Base-by-base conservation (phyloP, 2,797 vertebrate species). In the Acestrorhynchus altus region DNA sequence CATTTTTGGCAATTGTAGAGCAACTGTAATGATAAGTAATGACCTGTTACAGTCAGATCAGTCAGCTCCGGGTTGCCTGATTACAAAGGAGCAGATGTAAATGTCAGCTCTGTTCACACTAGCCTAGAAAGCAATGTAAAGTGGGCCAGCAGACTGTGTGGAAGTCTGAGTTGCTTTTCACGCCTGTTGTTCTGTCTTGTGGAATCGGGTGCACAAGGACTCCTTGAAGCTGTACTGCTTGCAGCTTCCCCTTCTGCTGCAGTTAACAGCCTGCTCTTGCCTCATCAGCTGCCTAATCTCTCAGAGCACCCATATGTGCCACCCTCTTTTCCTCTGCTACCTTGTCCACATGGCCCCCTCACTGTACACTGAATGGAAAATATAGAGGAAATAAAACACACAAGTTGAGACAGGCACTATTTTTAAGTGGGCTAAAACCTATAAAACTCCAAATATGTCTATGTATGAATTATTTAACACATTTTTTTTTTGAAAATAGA, bases 211-310 rank as follows among this genome's bases (percentile, higher is more conserved):
- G 18, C 42, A 70, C 69, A 66, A 47, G 22, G 40, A 49, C 56
- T 77, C 65, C 72, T 51, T 63, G 54, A 74, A 80, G 69, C 56
- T 71, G 56, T 51, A 20, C 66, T 72, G 64, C 49, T 61, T 57
- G 70, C n/a, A 47, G 70, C 63, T 77, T 73, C 61, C 46, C 31
- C 63, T 54, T 73, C 74, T 64, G 74, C 78, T 56, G 61, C 77
- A 78, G 72, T 78, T 64, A 83, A 81, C 57, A 82, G 63, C 63
- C 74, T 66, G 74, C 76, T 69, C 74, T 72, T 60, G 78, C 79
- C 74, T 80, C 78, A 76, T 84, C 81, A 78, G 59, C 77, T 83
- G 81, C 76, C 81, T 88, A 84, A 86, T 86, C 81, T 85, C 80
- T 65, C 66, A 39, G 72, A 61, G 73, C 72, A 72, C 52, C 49